Percentiles rank a stretch among this genome's conserved stretches.
Evolutionary conservation across 2,797 vertebrate genomes (phyloP).

Genomic region (Lithobates pipiens): DNA sequence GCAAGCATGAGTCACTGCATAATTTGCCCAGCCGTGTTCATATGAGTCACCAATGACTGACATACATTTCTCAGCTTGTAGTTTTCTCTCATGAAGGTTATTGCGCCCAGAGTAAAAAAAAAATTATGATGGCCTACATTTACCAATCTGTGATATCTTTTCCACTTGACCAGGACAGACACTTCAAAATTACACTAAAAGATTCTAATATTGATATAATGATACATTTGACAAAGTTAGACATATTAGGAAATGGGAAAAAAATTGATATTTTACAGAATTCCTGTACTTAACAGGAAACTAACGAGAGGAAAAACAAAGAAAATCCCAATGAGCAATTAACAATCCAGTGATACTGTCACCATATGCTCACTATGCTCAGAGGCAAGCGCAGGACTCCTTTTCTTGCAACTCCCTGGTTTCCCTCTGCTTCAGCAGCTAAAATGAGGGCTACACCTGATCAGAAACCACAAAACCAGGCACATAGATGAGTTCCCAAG

Average conservation of each 20-base stretch:
- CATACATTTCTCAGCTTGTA: constrained; percentile 46
- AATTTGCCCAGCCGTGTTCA: constrained; percentile 46
- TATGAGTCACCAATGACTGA: constrained; percentile 57
- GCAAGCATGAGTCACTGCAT: constrained; percentile 49
- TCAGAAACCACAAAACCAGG: too few species aligned
- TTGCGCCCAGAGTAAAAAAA: constrained; percentile 14
- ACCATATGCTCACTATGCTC: too few species aligned
- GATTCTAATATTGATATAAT: not conserved
- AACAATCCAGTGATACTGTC: too few species aligned
- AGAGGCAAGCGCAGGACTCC: too few species aligned
- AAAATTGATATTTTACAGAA: not conserved
- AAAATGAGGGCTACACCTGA: too few species aligned
- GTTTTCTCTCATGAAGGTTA: constrained; percentile 20
- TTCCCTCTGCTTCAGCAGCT: too few species aligned
- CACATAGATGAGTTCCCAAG: too few species aligned
- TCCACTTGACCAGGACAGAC: not conserved
- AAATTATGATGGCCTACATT: constrained; percentile 28
- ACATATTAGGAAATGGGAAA: not conserved
- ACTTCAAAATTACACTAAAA: not conserved
- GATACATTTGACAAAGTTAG: not conserved
- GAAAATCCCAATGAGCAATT: too few species aligned
- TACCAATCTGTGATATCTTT: not conserved
- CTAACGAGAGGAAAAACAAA: too few species aligned
- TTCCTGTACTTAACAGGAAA: not conserved
- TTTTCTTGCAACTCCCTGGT: too few species aligned